Percentiles rank a stretch among this genome's conserved stretches.
Evolutionary conservation across 92 coral and sea anemone species (phyloP).

Genomic region (Epizoanthus fatuus): DNA sequence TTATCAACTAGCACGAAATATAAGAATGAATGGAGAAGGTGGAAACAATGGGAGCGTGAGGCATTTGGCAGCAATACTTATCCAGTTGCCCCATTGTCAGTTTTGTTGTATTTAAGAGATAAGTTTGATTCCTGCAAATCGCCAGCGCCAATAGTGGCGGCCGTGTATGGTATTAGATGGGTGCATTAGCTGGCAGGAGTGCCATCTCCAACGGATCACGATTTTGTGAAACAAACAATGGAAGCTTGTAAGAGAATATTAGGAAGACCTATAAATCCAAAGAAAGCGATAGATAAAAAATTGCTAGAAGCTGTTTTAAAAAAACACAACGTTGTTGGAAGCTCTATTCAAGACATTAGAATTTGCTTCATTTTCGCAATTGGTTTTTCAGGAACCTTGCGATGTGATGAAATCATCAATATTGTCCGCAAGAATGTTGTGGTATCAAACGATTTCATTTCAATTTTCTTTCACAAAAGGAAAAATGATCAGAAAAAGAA

Average conservation of each 20-base stretch:
- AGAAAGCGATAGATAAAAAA: slow-evolving; percentile 26
- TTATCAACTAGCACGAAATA: slow-evolving; percentile 20
- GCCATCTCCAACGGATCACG: slow-evolving; percentile 66
- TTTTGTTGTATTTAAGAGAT: slow-evolving; percentile 43
- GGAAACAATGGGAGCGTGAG: slow-evolving; percentile 26
- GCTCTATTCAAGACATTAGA: not conserved
- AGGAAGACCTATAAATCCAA: slow-evolving; percentile 38
- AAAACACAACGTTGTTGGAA: slow-evolving; percentile 15
- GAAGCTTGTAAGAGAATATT: slow-evolving; percentile 65
- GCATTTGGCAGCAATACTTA: not conserved
- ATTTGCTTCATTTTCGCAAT: not conserved
- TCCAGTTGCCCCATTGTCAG: slow-evolving; percentile 18
- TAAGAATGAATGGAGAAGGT: slow-evolving; percentile 28
- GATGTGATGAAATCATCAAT: slow-evolving; percentile 27
- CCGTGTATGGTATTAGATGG: slow-evolving; percentile 67
- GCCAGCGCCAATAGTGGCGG: slow-evolving; percentile 52
- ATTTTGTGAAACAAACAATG: slow-evolving; percentile 60
- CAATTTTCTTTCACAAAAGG: not conserved
- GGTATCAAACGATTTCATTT: not conserved
- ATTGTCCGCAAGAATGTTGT: slow-evolving; percentile 20
- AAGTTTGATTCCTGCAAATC: slow-evolving; percentile 45
- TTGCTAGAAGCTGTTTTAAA: slow-evolving; percentile 9
- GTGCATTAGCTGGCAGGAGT: slow-evolving; percentile 65
- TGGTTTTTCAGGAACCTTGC: slow-evolving; percentile 31
- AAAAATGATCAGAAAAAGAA: not conserved